phyloP scores from a whole-genome alignment of 1,140 invertebrate species.

The Lerema accius region DNA sequence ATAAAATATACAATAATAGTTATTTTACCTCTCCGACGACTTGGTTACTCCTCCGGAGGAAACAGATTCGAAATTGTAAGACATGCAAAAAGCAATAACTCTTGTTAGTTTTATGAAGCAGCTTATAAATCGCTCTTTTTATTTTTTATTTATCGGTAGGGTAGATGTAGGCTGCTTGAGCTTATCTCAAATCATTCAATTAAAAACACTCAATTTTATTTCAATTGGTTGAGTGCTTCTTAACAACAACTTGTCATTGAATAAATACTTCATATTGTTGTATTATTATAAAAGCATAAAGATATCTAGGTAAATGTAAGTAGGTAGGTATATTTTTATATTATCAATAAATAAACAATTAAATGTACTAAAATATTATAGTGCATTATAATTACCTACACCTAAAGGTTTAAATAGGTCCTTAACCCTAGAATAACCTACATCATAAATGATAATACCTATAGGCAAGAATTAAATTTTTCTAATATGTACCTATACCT shows the following conservation, averaged over 20 bases:
- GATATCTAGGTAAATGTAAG: not conserved
- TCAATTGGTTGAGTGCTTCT: not conserved
- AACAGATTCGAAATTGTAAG: slow-evolving; percentile 86
- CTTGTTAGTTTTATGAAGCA: slow-evolving; percentile 81
- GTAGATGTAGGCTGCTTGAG: not conserved
- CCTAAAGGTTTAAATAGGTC: no score
- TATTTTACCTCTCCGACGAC: slow-evolving; percentile 80
- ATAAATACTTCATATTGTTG: slow-evolving; percentile 2
- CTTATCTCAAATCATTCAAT: not conserved
- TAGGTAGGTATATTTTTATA: not conserved
- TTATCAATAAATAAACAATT: not conserved
- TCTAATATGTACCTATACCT: no score
- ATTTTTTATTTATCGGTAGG: no score
- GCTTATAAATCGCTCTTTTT: no score
- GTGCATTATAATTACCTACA: no score
- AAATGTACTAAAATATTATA: no score
- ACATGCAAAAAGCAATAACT: slow-evolving; percentile 86
- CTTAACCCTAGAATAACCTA: no score
- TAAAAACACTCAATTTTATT: not conserved
- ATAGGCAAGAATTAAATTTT: no score
- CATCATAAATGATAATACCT: no score
- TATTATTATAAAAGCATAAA: slow-evolving; percentile 11
- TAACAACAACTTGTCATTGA: not conserved
- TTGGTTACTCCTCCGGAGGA: slow-evolving; percentile 84
- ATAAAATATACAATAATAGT: slow-evolving; percentile 20